Evolutionary conservation across 2,797 vertebrate species (phyloP), one percentile per base, ranked within the genome.

Genomic region (Tinamus major): DNA sequence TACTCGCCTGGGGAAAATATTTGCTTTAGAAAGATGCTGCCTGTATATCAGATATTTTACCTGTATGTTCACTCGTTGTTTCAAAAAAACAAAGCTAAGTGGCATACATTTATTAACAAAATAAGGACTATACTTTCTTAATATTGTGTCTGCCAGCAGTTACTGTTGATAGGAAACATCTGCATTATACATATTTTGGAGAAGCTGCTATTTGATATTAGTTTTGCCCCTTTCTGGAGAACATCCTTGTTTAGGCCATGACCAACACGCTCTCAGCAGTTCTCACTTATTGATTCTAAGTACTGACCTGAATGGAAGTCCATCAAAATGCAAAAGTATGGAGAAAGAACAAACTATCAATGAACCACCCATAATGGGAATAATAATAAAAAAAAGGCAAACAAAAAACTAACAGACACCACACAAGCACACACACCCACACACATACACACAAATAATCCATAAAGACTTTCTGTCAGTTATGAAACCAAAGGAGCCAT

Each of bases 1-100:
- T 69, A 69, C 14, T 78, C 78, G 35, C 3, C 6, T 59, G 26
- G 7, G n/a, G 21, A 61, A 93, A 93, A 89, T 65, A 68, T 48
- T 78, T 93, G 37, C 46, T 91, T 87, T 82, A 14, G 75, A 89
- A 92, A 93, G 72, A 77, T 49, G 16, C 4, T 87, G 49, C 23
- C 53, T 33, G 68, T 75, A 85, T 68, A 93, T 82, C 68, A 85
- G 16, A 63, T 87, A 75, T 71, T 56, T 56, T 89, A 89, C 51
- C 48, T 20, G 16, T 3, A 26, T 15, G 51, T 64, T 88, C 87
- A 46, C 27, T 35, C 93, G 71, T 80, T n/a, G 29, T 62, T 94
- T 94, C 83, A 0, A 14, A 85, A 90, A 82, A 0, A 64, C 61
- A 61, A 64, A 76, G 53, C 82, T 87, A 94, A 72, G 5, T 90